Evolutionary conservation across 2,797 vertebrate genomes (phyloP).

Genomic region (Distichodus sexfasciatus): DNA sequence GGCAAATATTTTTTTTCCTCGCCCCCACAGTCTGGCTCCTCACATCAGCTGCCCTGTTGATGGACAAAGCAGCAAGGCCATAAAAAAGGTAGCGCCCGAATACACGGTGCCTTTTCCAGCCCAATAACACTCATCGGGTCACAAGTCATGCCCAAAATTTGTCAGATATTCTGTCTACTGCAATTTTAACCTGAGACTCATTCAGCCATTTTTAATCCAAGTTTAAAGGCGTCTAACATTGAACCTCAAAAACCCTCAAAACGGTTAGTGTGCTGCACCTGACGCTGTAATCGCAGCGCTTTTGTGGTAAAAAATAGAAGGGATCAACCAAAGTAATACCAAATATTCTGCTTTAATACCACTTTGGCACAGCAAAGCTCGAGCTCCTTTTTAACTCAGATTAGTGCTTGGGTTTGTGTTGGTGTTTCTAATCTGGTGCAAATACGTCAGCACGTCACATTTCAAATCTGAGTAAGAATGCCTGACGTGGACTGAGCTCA

Average conservation of each 20-base stretch:
- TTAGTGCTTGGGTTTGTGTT: conserved; percentile 1
- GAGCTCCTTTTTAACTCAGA: conserved; percentile 27
- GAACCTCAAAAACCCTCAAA: too few species aligned
- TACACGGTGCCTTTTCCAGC: not conserved
- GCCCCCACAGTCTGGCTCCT: not conserved
- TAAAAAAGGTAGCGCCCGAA: not conserved
- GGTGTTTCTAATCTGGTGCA: not conserved
- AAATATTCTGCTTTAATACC: not conserved
- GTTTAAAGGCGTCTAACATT: not conserved
- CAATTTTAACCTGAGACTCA: not conserved
- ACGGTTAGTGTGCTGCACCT: too few species aligned
- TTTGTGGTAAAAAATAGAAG: conserved; percentile 30
- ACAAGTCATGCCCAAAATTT: too few species aligned
- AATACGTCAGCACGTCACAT: not conserved
- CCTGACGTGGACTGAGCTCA: conserved; percentile 2
- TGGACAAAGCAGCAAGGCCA: not conserved
- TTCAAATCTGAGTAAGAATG: conserved; percentile 28
- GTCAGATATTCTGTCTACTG: too few species aligned
- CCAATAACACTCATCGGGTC: not conserved
- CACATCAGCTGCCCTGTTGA: conserved; percentile 2
- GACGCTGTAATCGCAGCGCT: not conserved
- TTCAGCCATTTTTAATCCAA: not conserved
- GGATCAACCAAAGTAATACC: not conserved
- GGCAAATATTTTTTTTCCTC: not conserved
- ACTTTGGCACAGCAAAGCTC: conserved; percentile 4